Evolutionary conservation across 2,113 vertebrate genomes (phyloP), one percentile per base, ranked within the genome.

Genomic region (Microcebus tavaratra): DNA sequence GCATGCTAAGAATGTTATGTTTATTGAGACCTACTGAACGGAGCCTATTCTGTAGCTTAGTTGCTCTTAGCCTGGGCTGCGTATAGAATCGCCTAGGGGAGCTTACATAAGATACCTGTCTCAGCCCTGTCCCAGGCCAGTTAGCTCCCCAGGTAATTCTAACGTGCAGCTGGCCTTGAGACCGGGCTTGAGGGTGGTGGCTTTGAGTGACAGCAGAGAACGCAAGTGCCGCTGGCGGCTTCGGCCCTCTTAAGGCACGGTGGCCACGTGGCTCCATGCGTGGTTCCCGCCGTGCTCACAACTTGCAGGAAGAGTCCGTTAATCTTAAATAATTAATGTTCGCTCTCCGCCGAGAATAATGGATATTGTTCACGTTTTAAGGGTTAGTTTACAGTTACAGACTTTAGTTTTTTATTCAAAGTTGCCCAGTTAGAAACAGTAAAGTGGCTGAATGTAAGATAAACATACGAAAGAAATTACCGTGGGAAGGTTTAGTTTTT

Each of bases 401-500:
- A 76, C 48, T 94, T 65, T 63, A 88, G 31, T 9, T 39, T 88
- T 89, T 88, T 34, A 23, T 85, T 96, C 61, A 78, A 82, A 94
- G 10, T 2, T 87, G 5, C 81, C 55, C 75, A 25, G 18, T 88
- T 75, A 88, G 53, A 82, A 87, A 48, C 29, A 87, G 2, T 84
- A 89, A 88, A 61, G 80, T 92, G 68, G 10, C 48, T 96, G 73
- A n/a, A 48, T 67, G 73, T 82, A 94, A 93, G 45, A 45, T 59
- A 91, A 93, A 36, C 80, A 65, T 29, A 23, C 21, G 61, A 61
- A 88, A 59, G 53, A 79, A 50, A 34, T 70, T 61, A 86, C 8
- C n/a, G 1, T 94, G 86, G 75, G n/a, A 55, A 90, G 80, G 20
- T 84, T 90, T 36, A 73, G 36, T 34, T 45, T 80, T 93, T 83